A percentile compares a stretch with the other conserved stretches of the same genome.
Evolutionary conservation across 2,888 invertebrate genomes (phyloP).

Genomic region (Trissolcus japonicus): DNA sequence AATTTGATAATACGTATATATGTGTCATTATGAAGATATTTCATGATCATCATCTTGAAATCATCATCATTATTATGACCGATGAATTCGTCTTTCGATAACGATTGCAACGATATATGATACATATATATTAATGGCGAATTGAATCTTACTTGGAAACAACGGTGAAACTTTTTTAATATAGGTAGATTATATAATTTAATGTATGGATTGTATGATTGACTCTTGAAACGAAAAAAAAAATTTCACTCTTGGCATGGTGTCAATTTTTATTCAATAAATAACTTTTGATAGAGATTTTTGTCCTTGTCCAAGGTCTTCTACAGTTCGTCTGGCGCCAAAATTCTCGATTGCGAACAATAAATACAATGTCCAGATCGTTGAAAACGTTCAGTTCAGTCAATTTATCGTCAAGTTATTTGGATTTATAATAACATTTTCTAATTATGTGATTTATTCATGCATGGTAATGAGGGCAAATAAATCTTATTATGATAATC

Average conservation of each 20-base stretch:
- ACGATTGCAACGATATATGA: no score
- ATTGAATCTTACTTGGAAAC: no score
- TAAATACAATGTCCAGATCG: slow-evolving; percentile 45
- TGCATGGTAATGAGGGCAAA: slow-evolving; percentile 8
- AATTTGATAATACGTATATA: no score
- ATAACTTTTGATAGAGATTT: slow-evolving; percentile 43
- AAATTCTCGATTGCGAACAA: slow-evolving; percentile 48
- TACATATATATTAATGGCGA: no score
- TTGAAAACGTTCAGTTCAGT: slow-evolving; percentile 10
- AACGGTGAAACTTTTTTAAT: no score
- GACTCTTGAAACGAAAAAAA: slow-evolving; percentile 22
- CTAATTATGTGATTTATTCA: not conserved
- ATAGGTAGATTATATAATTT: no score
- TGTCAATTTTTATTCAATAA: slow-evolving; percentile 44
- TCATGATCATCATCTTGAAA: no score
- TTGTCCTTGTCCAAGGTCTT: slow-evolving; percentile 45
- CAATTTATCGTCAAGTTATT: not conserved
- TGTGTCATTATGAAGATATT: no score
- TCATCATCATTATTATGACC: no score
- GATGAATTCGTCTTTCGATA: no score
- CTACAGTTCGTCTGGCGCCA: slow-evolving; percentile 51
- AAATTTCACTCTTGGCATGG: slow-evolving; percentile 21
- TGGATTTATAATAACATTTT: not conserved
- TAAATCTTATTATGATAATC: slow-evolving; percentile 16
- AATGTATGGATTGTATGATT: no score